phyloP scores from a whole-genome alignment of 2,113 vertebrate species.

The Columba livia region DNA sequence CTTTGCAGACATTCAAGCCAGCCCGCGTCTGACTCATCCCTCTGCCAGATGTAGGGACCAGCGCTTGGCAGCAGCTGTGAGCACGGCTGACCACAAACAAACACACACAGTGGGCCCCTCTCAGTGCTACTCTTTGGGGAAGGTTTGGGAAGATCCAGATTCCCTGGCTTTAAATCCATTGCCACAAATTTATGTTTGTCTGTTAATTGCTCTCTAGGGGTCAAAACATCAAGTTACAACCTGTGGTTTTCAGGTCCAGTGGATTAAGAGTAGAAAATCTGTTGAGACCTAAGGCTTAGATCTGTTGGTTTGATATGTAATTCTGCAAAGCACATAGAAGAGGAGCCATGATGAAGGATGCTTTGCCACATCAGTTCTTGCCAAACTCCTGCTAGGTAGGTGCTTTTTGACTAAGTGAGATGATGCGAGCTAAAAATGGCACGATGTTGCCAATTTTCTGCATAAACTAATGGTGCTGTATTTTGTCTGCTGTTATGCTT shows the following conservation, averaged over 20 bases:
- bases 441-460: neutral
- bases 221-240: slow-evolving; percentile 49
- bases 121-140: neutral
- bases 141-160: neutral
- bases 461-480: neutral
- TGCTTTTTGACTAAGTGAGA: neutral
- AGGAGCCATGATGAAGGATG: neutral
- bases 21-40: fast-evolving
- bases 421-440: neutral
- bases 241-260: slow-evolving; percentile 28
- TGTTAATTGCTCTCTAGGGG: slow-evolving; percentile 41
- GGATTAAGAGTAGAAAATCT: slow-evolving; percentile 45
- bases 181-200: neutral
- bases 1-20: neutral
- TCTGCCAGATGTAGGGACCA: neutral
- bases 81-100: neutral
- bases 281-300: slow-evolving; percentile 36
- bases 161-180: neutral
- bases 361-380: neutral
- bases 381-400: neutral
- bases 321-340: neutral
- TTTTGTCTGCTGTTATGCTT: neutral
- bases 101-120: fast-evolving
- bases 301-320: slow-evolving; percentile 15
- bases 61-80: neutral